Evolutionary conservation across 2,797 vertebrate species (phyloP), one percentile per base, ranked within the genome.

Genomic region (Steatocranus sp.): DNA sequence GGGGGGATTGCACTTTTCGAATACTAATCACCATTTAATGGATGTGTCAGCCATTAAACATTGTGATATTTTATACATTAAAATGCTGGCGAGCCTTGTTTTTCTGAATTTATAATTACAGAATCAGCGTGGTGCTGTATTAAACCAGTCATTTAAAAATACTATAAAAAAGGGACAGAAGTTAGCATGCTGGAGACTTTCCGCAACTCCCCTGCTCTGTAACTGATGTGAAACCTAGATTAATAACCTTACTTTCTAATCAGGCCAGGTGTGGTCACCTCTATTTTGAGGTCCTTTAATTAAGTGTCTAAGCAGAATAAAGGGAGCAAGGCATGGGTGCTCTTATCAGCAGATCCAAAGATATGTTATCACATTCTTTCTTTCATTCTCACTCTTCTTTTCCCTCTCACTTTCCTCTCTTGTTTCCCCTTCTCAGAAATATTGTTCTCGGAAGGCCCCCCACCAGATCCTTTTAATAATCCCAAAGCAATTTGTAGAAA

Each of bases 401-500:
- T 70, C 25, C 15, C 11, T 9, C 77, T 76, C 25, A 54, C 27
- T 77, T 76, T 78, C 46, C 78, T 76, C 32, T 58, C 58, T 77
- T 38, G 41, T 78, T 82, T 63, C 34, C 73, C 30, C 38, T n/a
- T 81, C 73, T 88, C 66, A 73, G 49, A 85, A 38, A 68, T 81
- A 68, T 84, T 82, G 86, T 82, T 92, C 88, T 91, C 93, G 30
- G 75, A 76, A 85, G 90, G 53, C 81, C 56, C 63, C 78, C 86
- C 80, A 80, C 73, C 50, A 87, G 76, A 85, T 90, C 82, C 83
- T 84, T 91, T 91, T 92, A 89, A 92, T 93, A 94, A 93, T 93
- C 91, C 91, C 90, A 88, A 86, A 93, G 90, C 92, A 91, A 93
- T 95, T 92, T 92, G 86, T 68, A 75, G 78, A 74, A 87, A 88